Conservation (phyloP, 1,140 invertebrate genomes). For the Trypoxylus dichotomus region DNA sequence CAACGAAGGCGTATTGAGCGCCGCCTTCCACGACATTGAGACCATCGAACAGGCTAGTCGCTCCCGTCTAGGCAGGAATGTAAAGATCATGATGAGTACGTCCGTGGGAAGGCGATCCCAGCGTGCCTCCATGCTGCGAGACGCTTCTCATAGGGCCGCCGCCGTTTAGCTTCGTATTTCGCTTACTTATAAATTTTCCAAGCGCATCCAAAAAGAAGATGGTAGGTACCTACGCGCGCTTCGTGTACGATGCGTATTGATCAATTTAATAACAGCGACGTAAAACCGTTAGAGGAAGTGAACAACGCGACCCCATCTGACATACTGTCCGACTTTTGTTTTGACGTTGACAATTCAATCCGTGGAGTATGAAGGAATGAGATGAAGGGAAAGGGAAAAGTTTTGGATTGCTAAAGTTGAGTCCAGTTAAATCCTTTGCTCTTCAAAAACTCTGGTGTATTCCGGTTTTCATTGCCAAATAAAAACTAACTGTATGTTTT, state of each 20-base stretch:
- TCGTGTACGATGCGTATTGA: background rate
- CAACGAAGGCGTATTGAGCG: conserved; percentile 30
- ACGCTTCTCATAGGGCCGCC: conserved; percentile 10
- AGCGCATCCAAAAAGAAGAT: background rate
- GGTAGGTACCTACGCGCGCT: background rate
- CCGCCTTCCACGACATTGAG: conserved; percentile 39
- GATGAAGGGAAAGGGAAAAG: background rate
- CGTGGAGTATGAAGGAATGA: no score
- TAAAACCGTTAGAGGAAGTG: background rate
- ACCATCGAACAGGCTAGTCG: conserved; percentile 39
- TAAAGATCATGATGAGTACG: conserved; percentile 36
- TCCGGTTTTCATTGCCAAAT: no score
- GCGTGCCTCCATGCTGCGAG: background rate
- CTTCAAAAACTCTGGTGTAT: no score
- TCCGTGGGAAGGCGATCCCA: conserved; percentile 38
- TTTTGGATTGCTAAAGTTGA: no score
- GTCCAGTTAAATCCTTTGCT: no score
- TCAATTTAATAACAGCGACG: background rate
- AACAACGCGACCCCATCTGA: conserved; percentile 12
- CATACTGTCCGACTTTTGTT: background rate
- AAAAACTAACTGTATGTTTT: no score
- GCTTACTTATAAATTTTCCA: background rate
- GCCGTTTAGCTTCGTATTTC: background rate
- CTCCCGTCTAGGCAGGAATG: conserved; percentile 37
- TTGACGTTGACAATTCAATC: background rate